These are phyloP conservation scores for Triplophysa siluroides DNA, from an alignment of 2,113 vertebrate species.

Conservation along the genomic window DNA sequence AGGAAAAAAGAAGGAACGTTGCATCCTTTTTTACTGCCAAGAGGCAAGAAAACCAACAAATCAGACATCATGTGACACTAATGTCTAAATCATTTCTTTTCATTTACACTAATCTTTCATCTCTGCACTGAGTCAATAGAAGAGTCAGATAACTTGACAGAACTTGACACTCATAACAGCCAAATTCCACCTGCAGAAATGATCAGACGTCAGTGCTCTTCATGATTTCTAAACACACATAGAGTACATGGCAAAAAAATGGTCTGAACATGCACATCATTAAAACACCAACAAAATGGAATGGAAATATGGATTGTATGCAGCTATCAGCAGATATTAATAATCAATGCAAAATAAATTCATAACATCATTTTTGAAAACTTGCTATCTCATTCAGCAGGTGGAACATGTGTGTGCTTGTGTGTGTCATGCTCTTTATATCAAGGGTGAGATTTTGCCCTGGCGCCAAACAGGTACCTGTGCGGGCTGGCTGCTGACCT, in stretches of 20 bases:
- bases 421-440: background rate
- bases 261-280: background rate
- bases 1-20: background rate
- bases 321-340: no score
- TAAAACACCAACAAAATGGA: background rate
- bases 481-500: constrained; percentile 1
- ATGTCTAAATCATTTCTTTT: background rate
- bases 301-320: background rate
- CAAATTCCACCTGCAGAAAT: no score
- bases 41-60: background rate
- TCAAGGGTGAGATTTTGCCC: constrained; percentile 1
- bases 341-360: background rate
- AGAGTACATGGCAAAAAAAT: background rate
- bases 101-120: background rate
- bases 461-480: background rate
- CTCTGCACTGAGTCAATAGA: background rate
- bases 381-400: background rate
- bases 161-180: background rate
- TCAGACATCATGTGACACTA: background rate
- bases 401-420: background rate
- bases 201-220: no score
- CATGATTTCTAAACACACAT: no score
- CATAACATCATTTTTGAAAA: background rate
- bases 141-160: background rate
- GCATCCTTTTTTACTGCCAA: background rate